These are phyloP conservation scores for Vanacampus margaritifer DNA, from an alignment of 2,113 vertebrate genomes.

Conservation along the genomic window DNA sequence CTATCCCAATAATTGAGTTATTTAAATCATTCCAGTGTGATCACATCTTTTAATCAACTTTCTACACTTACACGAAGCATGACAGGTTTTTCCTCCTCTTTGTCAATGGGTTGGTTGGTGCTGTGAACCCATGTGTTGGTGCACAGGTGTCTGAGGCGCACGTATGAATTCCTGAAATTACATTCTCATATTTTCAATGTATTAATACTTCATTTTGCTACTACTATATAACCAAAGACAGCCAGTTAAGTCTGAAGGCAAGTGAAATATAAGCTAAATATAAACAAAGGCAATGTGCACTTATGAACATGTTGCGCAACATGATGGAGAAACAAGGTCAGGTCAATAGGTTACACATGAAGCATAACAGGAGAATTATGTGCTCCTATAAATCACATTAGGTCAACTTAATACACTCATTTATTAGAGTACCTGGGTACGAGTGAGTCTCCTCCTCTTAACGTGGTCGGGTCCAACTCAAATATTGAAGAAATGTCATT, in stretches of 20 bases:
- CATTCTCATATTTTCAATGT: background rate
- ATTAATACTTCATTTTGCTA: background rate
- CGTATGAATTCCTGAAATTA: slow-evolving; percentile 88
- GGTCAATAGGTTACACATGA: background rate
- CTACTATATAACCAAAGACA: background rate
- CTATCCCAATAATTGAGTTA: too few relatives aligned
- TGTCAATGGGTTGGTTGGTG: slow-evolving; percentile 98
- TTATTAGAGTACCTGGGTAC: slow-evolving; percentile 83
- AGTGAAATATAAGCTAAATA: background rate
- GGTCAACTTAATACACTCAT: background rate
- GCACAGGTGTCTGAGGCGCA: slow-evolving; percentile 94
- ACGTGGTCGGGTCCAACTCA: slow-evolving; percentile 93
- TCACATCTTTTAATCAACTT: background rate
- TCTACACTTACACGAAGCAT: slow-evolving; percentile 85
- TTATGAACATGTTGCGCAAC: background rate
- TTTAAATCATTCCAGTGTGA: background rate
- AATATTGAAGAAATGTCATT: slow-evolving; percentile 98
- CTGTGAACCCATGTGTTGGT: slow-evolving; percentile 99
- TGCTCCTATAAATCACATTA: background rate
- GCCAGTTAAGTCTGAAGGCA: background rate
- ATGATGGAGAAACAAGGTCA: background rate
- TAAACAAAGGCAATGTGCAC: slow-evolving; percentile 2
- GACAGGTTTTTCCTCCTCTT: slow-evolving; percentile 96
- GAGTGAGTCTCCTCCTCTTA: slow-evolving; percentile 94
- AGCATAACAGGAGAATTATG: background rate